Percentiles rank a stretch among this genome's conserved stretches.
Conservation (phyloP, 30 jellyfish, hydroid and myxozoan genomes). For the Pelagia noctiluca region DNA sequence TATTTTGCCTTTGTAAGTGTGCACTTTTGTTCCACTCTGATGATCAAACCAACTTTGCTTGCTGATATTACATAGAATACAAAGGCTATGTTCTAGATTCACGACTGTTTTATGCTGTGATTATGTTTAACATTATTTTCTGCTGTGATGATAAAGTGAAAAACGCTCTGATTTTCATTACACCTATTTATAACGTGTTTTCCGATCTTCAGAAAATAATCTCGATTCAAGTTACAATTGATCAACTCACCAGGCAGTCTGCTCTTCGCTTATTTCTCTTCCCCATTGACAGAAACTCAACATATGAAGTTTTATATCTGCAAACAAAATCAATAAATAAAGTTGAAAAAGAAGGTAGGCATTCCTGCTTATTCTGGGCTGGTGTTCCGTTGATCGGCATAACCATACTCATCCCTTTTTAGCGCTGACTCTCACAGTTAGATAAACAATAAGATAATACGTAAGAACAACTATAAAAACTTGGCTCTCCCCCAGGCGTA, state of each 20-base stretch:
- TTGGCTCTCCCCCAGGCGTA: no score
- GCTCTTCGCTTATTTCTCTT: constrained; percentile 68
- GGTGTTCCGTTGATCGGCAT: neutral
- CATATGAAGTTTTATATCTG: constrained; percentile 71
- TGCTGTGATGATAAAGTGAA: no score
- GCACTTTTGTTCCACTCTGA: no score
- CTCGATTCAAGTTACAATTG: no score
- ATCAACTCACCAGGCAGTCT: constrained; percentile 74
- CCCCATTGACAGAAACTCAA: constrained; percentile 64
- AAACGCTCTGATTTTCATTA: neutral
- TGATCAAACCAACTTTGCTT: no score
- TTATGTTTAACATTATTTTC: no score
- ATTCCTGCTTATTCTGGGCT: no score
- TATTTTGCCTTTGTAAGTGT: no score
- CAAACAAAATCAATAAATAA: neutral
- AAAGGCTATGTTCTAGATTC: neutral
- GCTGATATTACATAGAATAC: neutral
- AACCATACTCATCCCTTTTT: neutral
- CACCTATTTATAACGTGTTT: neutral
- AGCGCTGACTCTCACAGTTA: neutral
- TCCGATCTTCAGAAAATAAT: no score
- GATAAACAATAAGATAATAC: neutral
- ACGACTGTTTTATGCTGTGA: no score
- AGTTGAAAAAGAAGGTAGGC: neutral
- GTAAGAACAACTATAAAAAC: neutral